Percentiles rank a stretch among this genome's conserved stretches.
These are phyloP conservation scores for Mercenaria mercenaria DNA, from an alignment of 1,140 invertebrate species.

Conservation along the genomic window DNA sequence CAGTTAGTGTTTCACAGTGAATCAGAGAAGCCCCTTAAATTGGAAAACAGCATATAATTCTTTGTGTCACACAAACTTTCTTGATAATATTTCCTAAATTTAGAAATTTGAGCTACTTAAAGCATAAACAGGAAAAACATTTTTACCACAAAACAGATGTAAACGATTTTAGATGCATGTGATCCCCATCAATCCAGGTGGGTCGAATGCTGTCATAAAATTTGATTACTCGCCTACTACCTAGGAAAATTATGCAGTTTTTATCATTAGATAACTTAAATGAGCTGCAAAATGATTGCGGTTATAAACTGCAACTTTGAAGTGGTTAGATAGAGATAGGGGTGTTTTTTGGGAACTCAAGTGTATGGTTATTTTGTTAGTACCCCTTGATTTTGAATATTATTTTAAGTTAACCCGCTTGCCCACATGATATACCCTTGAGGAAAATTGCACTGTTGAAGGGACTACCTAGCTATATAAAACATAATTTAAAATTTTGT, in stretches of 20 bases:
- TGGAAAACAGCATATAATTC: not conserved
- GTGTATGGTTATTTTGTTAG: too few relatives aligned
- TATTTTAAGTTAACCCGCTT: too few relatives aligned
- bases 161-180: not conserved
- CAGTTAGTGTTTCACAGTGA: not conserved
- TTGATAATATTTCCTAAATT: not conserved
- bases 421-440: too few relatives aligned
- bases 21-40: not conserved
- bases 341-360: too few relatives aligned
- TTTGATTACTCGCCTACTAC: not conserved
- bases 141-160: not conserved
- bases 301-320: too few relatives aligned
- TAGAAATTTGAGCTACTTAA: not conserved
- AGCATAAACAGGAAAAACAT: not conserved
- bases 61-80: conserved; percentile 7
- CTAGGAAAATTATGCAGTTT: not conserved
- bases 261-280: too few relatives aligned
- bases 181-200: not conserved
- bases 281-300: too few relatives aligned
- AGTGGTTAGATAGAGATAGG: too few relatives aligned
- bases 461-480: too few relatives aligned
- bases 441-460: too few relatives aligned
- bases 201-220: not conserved
- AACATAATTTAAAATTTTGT: too few relatives aligned
- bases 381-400: too few relatives aligned